phyloP scores from a whole-genome alignment of 2,888 invertebrate species.

The Ellobium chinense region DNA sequence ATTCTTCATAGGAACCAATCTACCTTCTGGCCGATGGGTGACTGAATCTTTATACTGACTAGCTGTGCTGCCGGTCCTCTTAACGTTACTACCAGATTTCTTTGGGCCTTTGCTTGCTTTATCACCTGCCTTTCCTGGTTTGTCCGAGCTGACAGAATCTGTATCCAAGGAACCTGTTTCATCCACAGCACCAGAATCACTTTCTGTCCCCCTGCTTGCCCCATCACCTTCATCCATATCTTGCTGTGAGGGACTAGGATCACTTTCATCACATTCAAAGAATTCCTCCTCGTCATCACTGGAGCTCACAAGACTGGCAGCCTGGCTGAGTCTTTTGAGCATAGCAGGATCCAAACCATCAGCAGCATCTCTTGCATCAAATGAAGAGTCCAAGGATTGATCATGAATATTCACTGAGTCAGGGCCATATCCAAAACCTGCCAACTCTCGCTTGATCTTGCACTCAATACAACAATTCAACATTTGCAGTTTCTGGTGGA shows the following conservation, averaged over 20 bases:
- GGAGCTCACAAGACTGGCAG: slow-evolving; percentile 45
- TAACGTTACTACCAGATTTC: slow-evolving; percentile 17
- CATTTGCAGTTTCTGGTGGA: slow-evolving; percentile 94
- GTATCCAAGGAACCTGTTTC: not conserved
- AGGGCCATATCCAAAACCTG: slow-evolving; percentile 51
- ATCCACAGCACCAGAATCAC: not conserved
- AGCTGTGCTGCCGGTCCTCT: slow-evolving; percentile 22
- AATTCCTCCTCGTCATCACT: slow-evolving; percentile 66
- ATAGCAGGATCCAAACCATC: not conserved
- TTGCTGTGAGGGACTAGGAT: slow-evolving; percentile 8
- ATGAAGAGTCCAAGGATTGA: slow-evolving; percentile 26
- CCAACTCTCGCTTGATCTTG: slow-evolving; percentile 76
- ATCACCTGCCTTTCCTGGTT: slow-evolving; percentile 19
- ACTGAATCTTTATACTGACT: slow-evolving; percentile 60
- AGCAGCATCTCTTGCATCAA: slow-evolving; percentile 20
- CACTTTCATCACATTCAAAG: slow-evolving; percentile 74
- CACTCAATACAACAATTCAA: slow-evolving; percentile 83
- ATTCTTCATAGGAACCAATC: slow-evolving; percentile 85
- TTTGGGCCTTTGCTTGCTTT: not conserved
- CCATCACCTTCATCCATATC: slow-evolving; percentile 36
- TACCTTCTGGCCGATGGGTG: slow-evolving; percentile 83
- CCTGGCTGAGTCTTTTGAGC: slow-evolving; percentile 9
- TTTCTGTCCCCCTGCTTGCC: not conserved
- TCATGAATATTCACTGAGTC: slow-evolving; percentile 48
- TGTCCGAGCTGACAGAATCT: not conserved